A percentile compares a stretch with the other conserved stretches of the same genome.
Evolutionary conservation across 1,140 invertebrate species (phyloP).

Genomic region (Chionoecetes opilio): DNA sequence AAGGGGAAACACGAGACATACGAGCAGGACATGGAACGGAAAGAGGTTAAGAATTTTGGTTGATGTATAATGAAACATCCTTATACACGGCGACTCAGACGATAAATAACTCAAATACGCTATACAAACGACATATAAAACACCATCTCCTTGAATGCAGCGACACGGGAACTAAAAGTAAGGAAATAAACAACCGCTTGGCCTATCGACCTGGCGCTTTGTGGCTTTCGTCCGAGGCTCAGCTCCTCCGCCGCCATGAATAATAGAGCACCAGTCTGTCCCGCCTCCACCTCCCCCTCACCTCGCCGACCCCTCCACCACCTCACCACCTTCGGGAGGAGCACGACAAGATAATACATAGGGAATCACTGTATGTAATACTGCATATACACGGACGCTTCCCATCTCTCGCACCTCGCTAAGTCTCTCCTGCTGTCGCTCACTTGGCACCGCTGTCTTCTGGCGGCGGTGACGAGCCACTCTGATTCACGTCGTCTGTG

Average conservation of each 20-base stretch:
- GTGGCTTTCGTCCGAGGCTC: not conserved
- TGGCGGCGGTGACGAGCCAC: not conserved
- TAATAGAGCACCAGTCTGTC: constrained; percentile 1
- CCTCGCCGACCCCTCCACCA: not conserved
- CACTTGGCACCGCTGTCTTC: not conserved
- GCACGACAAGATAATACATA: not conserved
- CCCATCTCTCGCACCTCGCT: not conserved
- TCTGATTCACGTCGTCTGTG: not conserved
- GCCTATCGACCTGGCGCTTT: not conserved
- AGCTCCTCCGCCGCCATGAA: not conserved
- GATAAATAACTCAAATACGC: not conserved
- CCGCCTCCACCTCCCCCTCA: not conserved
- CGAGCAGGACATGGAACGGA: too few species aligned
- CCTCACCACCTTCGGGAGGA: not conserved
- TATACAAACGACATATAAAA: not conserved
- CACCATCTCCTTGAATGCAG: not conserved
- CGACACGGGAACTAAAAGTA: not conserved
- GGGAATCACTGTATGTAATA: not conserved
- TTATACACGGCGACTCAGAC: not conserved
- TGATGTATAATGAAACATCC: not conserved
- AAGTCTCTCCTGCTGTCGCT: not conserved
- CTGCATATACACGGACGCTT: not conserved
- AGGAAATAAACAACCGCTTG: not conserved
- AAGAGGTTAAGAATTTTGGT: too few species aligned
- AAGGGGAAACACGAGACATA: too few species aligned